Base-by-base conservation (phyloP, 2,113 vertebrate genomes). In the Engystomops pustulosus region DNA sequence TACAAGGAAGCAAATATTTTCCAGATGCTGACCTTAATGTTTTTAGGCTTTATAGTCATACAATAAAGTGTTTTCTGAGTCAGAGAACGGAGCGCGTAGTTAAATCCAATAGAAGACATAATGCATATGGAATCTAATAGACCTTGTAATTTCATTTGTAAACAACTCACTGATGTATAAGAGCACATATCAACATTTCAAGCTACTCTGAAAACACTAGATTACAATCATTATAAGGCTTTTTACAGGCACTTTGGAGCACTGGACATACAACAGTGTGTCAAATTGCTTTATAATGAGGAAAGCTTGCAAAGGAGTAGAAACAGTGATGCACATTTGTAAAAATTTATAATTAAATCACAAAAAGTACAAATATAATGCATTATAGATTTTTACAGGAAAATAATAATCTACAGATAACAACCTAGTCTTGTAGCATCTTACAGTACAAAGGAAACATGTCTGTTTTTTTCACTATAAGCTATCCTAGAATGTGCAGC, bases 121-220 rank as follows among this genome's bases (percentile, higher is more conserved):
- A 69, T 84, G 82, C 34, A 84, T 25, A 45, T 68, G 36, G 69
- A 84, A 77, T 84, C 72, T 36, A 69, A 77, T 84, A 51, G 45
- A 68, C 44, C n/a, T 55, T 49, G 9, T 84, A 84, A 84, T 67
- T 75, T 38, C n/a, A 78, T 77, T 84, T 68, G 23, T 68, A 77
- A 77, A 30, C 45, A 69, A 74, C 45, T 69, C 65, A 69, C 44
- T 67, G 58, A 7, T 77, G 77, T 68, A 60, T 55, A 53, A 27
- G 36, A 30, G 79, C 47, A 38, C n/a, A 60, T 38, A 55, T 53
- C n/a, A n/a, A n/a, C 30, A 32, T 55, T 71, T 55, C 32, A 53
- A 44, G 41, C 36, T 60, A 45, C 51, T 23, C 34, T 36, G 34
- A 32, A 82, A 82, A 67, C 17, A 51, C 30, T 14, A 68, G 51